phyloP scores from a whole-genome alignment of 2,797 vertebrate genomes.

The Parauchenoglanis punctatus region DNA sequence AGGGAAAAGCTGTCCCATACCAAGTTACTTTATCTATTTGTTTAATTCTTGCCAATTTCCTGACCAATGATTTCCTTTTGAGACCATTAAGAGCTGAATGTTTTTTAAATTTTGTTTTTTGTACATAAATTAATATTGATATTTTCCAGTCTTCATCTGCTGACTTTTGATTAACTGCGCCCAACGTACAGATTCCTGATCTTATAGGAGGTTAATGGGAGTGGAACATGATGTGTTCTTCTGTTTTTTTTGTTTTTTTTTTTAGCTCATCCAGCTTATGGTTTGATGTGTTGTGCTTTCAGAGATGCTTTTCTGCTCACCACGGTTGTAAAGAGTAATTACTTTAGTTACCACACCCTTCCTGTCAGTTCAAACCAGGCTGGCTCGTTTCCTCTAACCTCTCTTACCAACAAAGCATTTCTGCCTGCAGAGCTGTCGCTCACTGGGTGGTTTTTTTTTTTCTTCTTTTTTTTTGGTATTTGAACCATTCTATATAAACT shows the following conservation, averaged over 20 bases:
- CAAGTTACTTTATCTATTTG: too few relatives aligned
- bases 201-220: background rate
- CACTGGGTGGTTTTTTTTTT: background rate
- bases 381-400: background rate
- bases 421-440: background rate
- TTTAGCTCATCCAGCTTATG: too few relatives aligned
- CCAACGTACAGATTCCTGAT: too few relatives aligned
- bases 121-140: too few relatives aligned
- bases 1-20: too few relatives aligned
- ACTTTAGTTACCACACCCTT: background rate
- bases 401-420: background rate
- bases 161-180: too few relatives aligned
- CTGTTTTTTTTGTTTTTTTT: too few relatives aligned
- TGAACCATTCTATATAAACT: background rate
- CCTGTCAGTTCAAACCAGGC: background rate
- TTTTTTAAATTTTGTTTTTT: too few relatives aligned
- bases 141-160: too few relatives aligned
- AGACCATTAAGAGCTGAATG: too few relatives aligned
- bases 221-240: background rate
- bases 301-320: background rate
- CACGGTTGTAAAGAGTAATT: background rate
- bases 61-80: too few relatives aligned
- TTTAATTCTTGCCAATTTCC: too few relatives aligned
- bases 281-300: background rate
- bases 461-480: background rate